These are phyloP conservation scores for Acleris holmiana DNA, from an alignment of 2,888 invertebrate genomes.

Conservation along the genomic window DNA sequence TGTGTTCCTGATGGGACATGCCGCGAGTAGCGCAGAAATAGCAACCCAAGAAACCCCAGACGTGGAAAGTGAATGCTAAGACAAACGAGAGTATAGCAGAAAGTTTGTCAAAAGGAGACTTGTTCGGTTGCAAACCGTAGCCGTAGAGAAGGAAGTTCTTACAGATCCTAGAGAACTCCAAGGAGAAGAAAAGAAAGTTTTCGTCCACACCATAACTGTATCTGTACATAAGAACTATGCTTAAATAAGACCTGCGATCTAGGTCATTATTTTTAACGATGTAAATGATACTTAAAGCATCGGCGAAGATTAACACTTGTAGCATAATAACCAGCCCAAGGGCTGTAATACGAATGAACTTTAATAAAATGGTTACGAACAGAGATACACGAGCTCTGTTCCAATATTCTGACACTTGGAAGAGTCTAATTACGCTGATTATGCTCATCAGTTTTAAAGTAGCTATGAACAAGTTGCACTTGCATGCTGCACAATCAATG, in stretches of 20 bases:
- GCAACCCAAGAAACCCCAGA: constrained; percentile 49
- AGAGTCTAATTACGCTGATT: constrained; percentile 44
- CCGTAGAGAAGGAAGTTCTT: constrained; percentile 50
- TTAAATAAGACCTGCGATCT: constrained; percentile 21
- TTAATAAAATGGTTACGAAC: constrained; percentile 38
- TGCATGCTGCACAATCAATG: constrained; percentile 44
- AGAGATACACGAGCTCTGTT: constrained; percentile 39
- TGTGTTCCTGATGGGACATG: constrained; percentile 41
- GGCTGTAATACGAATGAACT: constrained; percentile 45
- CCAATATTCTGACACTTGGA: constrained; percentile 45
- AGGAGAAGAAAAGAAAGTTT: constrained; percentile 31
- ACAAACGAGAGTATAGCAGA: constrained; percentile 44
- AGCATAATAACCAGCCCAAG: constrained; percentile 46
- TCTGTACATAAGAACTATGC: constrained; percentile 24
- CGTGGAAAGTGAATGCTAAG: constrained; percentile 47
- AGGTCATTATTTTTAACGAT: constrained; percentile 38
- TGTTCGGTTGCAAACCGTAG: constrained; percentile 38
- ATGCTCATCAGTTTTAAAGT: constrained; percentile 43
- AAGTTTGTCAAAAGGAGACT: constrained; percentile 44
- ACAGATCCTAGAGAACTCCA: constrained; percentile 46
- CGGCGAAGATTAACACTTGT: constrained; percentile 43
- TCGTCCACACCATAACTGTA: background rate
- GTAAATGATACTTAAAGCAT: constrained; percentile 39
- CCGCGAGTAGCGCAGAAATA: constrained; percentile 43
- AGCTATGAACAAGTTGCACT: constrained; percentile 44